These are phyloP conservation scores for Atrichornis clamosus DNA, from an alignment of 2,113 vertebrate species.

Conservation along the genomic window DNA sequence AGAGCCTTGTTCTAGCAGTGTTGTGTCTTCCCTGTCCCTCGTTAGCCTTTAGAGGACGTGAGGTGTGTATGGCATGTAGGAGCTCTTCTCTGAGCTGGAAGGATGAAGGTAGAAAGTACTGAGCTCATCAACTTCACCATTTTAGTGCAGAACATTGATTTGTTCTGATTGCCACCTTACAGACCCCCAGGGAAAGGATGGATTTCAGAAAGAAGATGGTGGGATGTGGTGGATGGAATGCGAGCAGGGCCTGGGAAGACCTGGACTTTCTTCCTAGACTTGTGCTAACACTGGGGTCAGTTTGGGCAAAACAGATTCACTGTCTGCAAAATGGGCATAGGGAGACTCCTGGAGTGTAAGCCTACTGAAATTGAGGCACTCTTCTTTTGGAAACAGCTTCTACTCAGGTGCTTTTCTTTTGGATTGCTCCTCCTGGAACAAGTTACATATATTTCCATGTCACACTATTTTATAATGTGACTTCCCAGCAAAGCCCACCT, in stretches of 20 bases:
- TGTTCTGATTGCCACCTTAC: not conserved
- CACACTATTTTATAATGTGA: not conserved
- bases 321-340: not conserved
- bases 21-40: not conserved
- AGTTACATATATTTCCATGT: not conserved
- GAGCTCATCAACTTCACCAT: not conserved
- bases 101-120: not conserved
- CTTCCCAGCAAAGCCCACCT: not conserved
- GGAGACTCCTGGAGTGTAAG: not conserved
- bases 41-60: not conserved
- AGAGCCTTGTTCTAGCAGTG: not conserved
- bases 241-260: not conserved
- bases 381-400: not conserved
- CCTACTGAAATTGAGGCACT: not conserved
- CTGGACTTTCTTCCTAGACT: not conserved
- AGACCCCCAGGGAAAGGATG: not conserved
- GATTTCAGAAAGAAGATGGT: not conserved
- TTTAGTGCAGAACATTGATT: not conserved
- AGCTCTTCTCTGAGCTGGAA: not conserved
- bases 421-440: not conserved
- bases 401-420: not conserved
- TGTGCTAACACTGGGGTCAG: not conserved
- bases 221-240: not conserved
- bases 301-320: not conserved
- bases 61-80: not conserved